Evolutionary conservation across 2,797 vertebrate genomes (phyloP).

Genomic region (Catostomus latipinnis): DNA sequence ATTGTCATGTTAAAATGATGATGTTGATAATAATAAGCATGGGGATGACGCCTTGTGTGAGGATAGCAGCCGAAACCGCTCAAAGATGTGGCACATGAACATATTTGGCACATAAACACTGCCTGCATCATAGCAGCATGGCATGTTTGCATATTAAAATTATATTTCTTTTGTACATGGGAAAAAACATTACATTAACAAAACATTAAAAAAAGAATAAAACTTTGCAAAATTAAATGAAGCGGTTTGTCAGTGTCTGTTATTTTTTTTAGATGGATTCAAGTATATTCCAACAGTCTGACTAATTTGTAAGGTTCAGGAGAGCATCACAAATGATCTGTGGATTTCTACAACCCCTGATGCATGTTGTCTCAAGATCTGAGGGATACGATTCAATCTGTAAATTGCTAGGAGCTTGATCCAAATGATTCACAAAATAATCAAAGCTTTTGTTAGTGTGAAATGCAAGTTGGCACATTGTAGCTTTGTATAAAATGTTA

Average conservation of each 20-base stretch:
- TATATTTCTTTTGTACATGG: neutral
- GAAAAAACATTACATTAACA: neutral
- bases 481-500: neutral
- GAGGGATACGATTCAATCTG: neutral
- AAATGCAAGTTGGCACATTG: slow-evolving; percentile 9
- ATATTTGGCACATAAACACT: slow-evolving; percentile 42
- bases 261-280: neutral
- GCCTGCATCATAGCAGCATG: neutral
- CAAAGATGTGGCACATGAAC: slow-evolving; percentile 26
- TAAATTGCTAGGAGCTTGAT: neutral
- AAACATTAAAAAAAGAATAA: neutral
- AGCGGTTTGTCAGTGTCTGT: neutral
- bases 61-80: slow-evolving; percentile 28
- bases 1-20: slow-evolving; percentile 16
- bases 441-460: neutral
- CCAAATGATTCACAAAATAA: slow-evolving; percentile 4
- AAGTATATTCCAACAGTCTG: slow-evolving; percentile 22
- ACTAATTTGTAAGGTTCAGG: slow-evolving; percentile 27
- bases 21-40: slow-evolving; percentile 16
- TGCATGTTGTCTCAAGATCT: neutral
- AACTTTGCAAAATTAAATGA: neutral
- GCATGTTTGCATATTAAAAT: slow-evolving; percentile 41
- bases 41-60: neutral
- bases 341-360: slow-evolving; percentile 6
- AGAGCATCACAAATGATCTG: neutral